Conservation (phyloP, 64 coral and sea anemone species). For the Montipora cactus region DNA sequence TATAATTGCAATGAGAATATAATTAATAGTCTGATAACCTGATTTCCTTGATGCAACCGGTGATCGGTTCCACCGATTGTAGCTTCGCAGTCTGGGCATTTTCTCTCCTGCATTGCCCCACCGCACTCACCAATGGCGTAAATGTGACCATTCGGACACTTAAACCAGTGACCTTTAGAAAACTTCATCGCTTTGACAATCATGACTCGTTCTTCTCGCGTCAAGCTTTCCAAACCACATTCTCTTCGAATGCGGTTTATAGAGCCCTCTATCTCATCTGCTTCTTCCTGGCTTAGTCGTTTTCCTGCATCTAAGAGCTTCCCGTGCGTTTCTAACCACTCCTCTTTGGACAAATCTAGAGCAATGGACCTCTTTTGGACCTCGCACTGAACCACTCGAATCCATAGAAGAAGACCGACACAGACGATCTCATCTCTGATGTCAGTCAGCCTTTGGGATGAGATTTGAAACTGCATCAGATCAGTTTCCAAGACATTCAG, state of each 20-base stretch:
- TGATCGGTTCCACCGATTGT: slow-evolving; percentile 22
- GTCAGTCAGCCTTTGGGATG: slow-evolving; percentile 62
- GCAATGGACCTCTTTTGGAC: not conserved
- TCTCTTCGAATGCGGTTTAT: slow-evolving; percentile 32
- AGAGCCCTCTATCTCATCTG: slow-evolving; percentile 20
- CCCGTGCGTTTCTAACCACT: slow-evolving; percentile 4
- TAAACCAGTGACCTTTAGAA: slow-evolving; percentile 74
- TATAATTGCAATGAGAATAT: not conserved
- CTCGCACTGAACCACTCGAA: slow-evolving; percentile 65
- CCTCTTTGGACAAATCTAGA: not conserved
- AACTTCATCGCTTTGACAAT: slow-evolving; percentile 78
- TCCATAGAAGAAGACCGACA: slow-evolving; percentile 31
- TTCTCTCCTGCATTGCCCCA: slow-evolving; percentile 59
- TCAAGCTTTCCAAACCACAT: slow-evolving; percentile 35
- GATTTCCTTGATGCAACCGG: slow-evolving; percentile 58
- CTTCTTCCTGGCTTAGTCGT: slow-evolving; percentile 41
- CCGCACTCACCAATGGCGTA: slow-evolving; percentile 85
- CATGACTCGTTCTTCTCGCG: slow-evolving; percentile 68
- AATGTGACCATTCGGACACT: slow-evolving; percentile 76
- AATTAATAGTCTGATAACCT: not conserved
- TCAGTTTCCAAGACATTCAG: slow-evolving; percentile 19
- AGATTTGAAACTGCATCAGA: slow-evolving; percentile 68
- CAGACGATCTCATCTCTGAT: slow-evolving; percentile 70
- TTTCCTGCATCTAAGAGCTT: slow-evolving; percentile 41
- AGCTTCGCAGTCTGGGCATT: slow-evolving; percentile 65